These are phyloP conservation scores for Oriolus oriolus DNA, from an alignment of 2,113 vertebrate genomes.

Conservation along the genomic window DNA sequence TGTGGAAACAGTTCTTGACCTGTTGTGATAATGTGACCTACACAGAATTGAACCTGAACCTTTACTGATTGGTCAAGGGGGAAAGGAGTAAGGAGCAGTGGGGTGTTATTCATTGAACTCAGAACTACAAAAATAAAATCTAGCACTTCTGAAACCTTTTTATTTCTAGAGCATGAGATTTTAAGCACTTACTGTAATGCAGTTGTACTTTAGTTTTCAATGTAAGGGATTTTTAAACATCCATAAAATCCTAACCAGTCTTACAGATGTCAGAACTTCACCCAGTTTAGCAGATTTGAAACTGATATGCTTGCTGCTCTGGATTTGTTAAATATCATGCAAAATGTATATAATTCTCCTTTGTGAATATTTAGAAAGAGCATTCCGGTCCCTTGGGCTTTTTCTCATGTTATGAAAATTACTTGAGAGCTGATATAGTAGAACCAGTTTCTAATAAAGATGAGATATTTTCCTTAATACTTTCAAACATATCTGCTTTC, in stretches of 20 bases:
- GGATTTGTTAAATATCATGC: not conserved
- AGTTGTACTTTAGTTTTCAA: not conserved
- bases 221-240: not conserved
- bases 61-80: not conserved
- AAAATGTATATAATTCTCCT: not conserved
- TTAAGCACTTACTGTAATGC: not conserved
- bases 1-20: not conserved
- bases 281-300: not conserved
- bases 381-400: not conserved
- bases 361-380: not conserved
- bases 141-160: not conserved
- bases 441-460: not conserved
- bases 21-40: not conserved
- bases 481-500: not conserved
- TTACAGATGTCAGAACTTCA: not conserved
- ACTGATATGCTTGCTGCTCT: not conserved
- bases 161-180: not conserved
- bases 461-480: not conserved
- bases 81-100: not conserved
- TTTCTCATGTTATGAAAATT: not conserved
- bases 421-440: not conserved
- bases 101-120: not conserved
- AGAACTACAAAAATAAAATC: not conserved
- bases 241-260: not conserved
- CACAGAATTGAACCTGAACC: not conserved